Conservation (phyloP, 2,113 vertebrate species). For the Brachirus orientalis region DNA sequence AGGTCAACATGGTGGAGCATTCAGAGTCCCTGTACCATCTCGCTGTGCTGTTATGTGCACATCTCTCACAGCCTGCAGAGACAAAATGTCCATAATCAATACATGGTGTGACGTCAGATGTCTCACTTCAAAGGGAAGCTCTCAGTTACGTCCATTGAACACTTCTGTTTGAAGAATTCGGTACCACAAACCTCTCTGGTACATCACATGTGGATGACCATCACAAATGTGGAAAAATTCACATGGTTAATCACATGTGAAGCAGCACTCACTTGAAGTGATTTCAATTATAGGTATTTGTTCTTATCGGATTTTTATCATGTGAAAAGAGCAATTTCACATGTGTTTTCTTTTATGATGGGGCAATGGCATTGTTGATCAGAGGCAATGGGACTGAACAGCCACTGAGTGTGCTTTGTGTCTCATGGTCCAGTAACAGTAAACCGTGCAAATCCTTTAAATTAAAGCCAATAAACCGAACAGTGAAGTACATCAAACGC, state of each 20-base stretch:
- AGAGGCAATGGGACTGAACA: not conserved
- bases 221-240: not conserved
- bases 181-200: too few relatives aligned
- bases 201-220: not conserved
- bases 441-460: slow-evolving; percentile 4
- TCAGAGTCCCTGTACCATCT: too few relatives aligned
- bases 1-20: too few relatives aligned
- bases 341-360: not conserved
- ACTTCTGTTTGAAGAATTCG: too few relatives aligned
- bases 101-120: not conserved
- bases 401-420: not conserved
- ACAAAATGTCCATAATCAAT: not conserved
- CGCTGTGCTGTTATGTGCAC: not conserved
- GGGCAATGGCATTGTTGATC: too few relatives aligned
- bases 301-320: not conserved
- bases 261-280: not conserved
- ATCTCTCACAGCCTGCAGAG: not conserved
- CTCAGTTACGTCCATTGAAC: too few relatives aligned
- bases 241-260: not conserved
- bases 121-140: not conserved
- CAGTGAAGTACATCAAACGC: not conserved
- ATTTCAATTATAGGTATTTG: not conserved
- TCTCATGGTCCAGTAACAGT: not conserved
- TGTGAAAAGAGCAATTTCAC: not conserved
- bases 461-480: not conserved